Evolutionary conservation across 2,888 invertebrate genomes (phyloP), one percentile per base, ranked within the genome.

Genomic region (Eudemis profundana): DNA sequence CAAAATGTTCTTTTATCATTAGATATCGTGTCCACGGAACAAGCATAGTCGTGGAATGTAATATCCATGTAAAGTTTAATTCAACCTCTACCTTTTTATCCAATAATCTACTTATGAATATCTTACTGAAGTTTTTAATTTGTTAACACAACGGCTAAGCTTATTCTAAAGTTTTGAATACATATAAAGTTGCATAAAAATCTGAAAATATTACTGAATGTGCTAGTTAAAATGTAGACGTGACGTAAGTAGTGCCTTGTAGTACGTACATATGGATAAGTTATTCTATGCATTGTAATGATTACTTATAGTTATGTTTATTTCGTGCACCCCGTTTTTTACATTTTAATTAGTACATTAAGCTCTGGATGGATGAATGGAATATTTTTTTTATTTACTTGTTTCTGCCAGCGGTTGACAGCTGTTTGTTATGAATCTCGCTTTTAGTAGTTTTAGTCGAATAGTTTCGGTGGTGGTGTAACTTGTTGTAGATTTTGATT

Each of bases 121-220:
- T 33, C 10, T 33, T 5, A 10, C 5, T 10, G 5, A 8, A 8
- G 8, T 1, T 33, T 8, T 2, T 1, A 1, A 33, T 33, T 33
- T 4, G 7, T 1, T 0, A 33, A 33, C 5, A 33, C 7, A 2
- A 33, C 12, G 33, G 42, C 56, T 51, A 42, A 61, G 27, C 54
- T 51, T 44, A 14, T 29, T 38, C 64, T 44, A 50, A 49, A 15
- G 14, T 36, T 27, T 2, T 7, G 7, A 29, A 5, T 12, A 17
- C 12, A n/a, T 40, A 33, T 57, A n/a, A 59, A 29, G 10, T 21
- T 33, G 5, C 19, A 38, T 23, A 46, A 7, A 54, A 84, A 88
- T 89, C 87, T 88, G 87, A 87, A 89, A 88, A 87, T 88, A 79
- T 87, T 87, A 87, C 86, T 77, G 82, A 84, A 86, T 87, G 86